Evolutionary conservation across 2,113 vertebrate genomes (phyloP).

Genomic region (Pimephales promelas): DNA sequence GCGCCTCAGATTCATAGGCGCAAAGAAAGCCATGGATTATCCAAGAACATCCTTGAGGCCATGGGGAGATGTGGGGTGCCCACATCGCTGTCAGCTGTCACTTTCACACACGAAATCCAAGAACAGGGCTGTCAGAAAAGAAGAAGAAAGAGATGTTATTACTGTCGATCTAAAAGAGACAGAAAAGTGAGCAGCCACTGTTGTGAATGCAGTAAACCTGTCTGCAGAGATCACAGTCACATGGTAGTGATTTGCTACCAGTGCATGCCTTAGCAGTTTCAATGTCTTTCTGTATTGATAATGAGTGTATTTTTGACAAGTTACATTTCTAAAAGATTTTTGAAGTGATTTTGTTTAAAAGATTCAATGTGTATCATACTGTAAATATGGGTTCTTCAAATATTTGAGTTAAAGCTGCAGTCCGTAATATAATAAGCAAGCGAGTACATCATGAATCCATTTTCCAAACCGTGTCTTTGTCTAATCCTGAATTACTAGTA

Average conservation of each 20-base stretch:
- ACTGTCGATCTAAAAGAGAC: not conserved
- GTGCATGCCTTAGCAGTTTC: not conserved
- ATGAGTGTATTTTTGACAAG: not conserved
- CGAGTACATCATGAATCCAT: too few relatives aligned
- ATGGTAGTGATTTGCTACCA: not conserved
- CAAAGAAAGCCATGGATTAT: constrained; percentile 7
- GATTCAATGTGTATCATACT: not conserved
- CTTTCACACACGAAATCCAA: not conserved
- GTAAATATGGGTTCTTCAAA: not conserved
- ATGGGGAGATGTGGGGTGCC: constrained; percentile 3
- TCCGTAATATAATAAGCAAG: too few relatives aligned
- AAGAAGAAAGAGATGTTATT: constrained; percentile 19
- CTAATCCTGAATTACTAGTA: too few relatives aligned
- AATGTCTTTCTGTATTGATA: not conserved
- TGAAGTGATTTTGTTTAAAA: not conserved
- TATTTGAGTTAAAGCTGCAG: not conserved
- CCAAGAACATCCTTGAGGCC: not conserved
- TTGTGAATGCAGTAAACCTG: constrained; percentile 1
- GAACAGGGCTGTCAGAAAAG: not conserved
- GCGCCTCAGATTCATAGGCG: not conserved
- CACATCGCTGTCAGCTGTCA: not conserved
- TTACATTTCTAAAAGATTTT: not conserved
- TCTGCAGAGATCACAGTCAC: not conserved
- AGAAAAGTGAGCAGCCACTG: constrained; percentile 10
- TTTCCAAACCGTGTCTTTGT: too few relatives aligned